Evolutionary conservation across 2,888 invertebrate genomes (phyloP).

Genomic region (Auanema freiburgensis): DNA sequence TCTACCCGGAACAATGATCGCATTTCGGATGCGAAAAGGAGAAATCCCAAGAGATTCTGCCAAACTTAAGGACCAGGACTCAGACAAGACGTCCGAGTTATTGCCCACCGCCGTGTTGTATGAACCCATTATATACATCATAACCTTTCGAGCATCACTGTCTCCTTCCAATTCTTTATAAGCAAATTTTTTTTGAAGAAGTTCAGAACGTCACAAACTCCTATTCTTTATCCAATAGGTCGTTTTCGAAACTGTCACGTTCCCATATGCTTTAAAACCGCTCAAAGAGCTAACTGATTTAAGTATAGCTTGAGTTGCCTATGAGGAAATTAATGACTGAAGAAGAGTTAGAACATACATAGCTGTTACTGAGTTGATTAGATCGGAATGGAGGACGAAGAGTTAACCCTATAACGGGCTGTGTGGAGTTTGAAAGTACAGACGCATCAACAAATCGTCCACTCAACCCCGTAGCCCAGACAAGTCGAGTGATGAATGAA

Average conservation of each 20-base stretch:
- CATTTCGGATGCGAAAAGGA: slow-evolving; percentile 48
- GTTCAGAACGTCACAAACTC: neutral
- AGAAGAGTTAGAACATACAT: slow-evolving; percentile 22
- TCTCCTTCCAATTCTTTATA: slow-evolving; percentile 44
- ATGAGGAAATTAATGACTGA: slow-evolving; percentile 4
- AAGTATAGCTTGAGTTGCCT: slow-evolving; percentile 15
- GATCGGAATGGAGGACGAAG: slow-evolving; percentile 44
- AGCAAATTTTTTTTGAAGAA: slow-evolving; percentile 9
- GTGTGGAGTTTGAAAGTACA: neutral
- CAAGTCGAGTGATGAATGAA: neutral
- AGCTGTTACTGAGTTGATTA: slow-evolving; percentile 36
- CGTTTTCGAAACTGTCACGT: slow-evolving; percentile 1
- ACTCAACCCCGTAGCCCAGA: neutral
- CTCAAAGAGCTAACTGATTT: slow-evolving; percentile 5
- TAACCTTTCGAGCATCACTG: slow-evolving; percentile 42
- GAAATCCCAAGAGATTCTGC: slow-evolving; percentile 43
- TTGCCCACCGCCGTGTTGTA: slow-evolving; percentile 35
- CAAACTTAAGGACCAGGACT: slow-evolving; percentile 38
- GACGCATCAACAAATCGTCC: slow-evolving; percentile 3
- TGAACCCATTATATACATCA: slow-evolving; percentile 34
- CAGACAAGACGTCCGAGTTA: slow-evolving; percentile 34
- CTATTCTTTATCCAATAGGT: slow-evolving; percentile 7
- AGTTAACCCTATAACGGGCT: slow-evolving; percentile 20
- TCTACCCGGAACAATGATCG: slow-evolving; percentile 43
- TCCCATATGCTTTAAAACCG: slow-evolving; percentile 13